Conservation (phyloP, 2,888 invertebrate genomes). For the Ypsolopha sequella region DNA sequence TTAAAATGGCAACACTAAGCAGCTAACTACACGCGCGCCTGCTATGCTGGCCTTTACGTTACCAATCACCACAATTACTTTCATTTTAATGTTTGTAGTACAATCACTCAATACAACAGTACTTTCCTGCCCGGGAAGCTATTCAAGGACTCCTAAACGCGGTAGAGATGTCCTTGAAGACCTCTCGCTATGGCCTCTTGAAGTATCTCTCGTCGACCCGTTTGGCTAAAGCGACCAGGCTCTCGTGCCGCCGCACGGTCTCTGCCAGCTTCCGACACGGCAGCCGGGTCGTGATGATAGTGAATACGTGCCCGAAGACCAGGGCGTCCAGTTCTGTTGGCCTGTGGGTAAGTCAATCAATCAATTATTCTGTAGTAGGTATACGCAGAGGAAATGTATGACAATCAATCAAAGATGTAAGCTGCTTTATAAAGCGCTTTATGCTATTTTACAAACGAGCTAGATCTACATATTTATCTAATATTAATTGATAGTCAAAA, state of each 20-base stretch:
- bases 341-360: slow-evolving; percentile 51
- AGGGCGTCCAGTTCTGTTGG: slow-evolving; percentile 97
- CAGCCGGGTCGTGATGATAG: slow-evolving; percentile 90
- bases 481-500: no score
- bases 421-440: no score
- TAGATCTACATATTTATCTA: no score
- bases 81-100: neutral
- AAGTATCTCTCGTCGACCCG: slow-evolving; percentile 88
- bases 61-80: neutral
- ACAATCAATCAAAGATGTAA: neutral
- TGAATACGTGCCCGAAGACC: slow-evolving; percentile 97
- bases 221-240: slow-evolving; percentile 85
- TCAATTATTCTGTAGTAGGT: neutral
- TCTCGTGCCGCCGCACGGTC: slow-evolving; percentile 80
- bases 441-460: no score
- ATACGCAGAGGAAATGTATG: neutral
- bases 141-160: slow-evolving; percentile 50
- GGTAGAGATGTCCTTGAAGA: slow-evolving; percentile 59
- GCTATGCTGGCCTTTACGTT: no score
- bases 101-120: no score
- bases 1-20: no score
- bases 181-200: slow-evolving; percentile 60
- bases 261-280: slow-evolving; percentile 86
- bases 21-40: no score
- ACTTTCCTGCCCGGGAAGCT: no score